phyloP scores from a whole-genome alignment of 2,888 invertebrate species.

The Leptopterna dolabrata region DNA sequence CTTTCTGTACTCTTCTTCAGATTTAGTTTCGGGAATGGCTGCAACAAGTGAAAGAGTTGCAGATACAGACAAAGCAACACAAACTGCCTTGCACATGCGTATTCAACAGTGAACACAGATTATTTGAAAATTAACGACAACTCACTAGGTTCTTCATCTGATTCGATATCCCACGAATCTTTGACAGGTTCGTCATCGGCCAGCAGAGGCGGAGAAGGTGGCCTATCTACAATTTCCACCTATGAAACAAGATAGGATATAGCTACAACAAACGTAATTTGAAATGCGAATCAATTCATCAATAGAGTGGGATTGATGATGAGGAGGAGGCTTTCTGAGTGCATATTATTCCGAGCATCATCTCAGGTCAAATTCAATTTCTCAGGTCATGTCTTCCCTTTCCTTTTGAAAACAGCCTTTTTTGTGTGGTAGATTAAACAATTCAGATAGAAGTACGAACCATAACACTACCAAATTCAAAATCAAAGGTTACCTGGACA shows the following conservation, averaged over 20 bases:
- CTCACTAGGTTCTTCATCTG: constrained; percentile 71
- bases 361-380: no score
- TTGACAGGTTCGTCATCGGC: constrained; percentile 74
- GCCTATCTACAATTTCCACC: constrained; percentile 67
- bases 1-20: constrained; percentile 11
- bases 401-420: no score
- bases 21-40: constrained; percentile 1
- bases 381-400: no score
- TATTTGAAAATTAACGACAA: not conserved
- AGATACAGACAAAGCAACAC: not conserved
- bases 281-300: no score
- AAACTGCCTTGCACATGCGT: not conserved
- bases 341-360: no score
- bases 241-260: constrained; percentile 65
- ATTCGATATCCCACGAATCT: constrained; percentile 87
- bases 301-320: no score
- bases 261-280: no score
- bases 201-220: constrained; percentile 24
- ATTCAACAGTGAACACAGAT: not conserved
- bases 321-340: no score
- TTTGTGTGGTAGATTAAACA: no score
- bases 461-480: no score
- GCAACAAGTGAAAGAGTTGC: not conserved
- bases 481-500: constrained; percentile 40
- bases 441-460: no score